Percentiles rank a stretch among this genome's conserved stretches.
phyloP scores from a whole-genome alignment of 2,888 invertebrate species.

The Clistopyga incitator region DNA sequence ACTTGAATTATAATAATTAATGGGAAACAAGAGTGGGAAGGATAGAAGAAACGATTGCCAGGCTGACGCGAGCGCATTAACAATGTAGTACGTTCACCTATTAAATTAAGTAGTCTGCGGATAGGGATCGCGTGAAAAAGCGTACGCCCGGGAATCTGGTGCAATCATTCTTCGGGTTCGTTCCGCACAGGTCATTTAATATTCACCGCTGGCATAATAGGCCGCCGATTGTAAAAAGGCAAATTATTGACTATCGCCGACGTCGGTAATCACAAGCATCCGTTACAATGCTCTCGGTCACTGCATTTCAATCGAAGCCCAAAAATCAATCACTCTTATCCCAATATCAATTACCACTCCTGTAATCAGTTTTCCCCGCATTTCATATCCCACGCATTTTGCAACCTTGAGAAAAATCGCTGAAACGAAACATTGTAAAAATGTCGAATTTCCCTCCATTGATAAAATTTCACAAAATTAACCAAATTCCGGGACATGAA shows the following conservation, averaged over 20 bases:
- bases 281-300: background rate
- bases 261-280: background rate
- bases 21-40: conserved; percentile 52
- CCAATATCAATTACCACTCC: background rate
- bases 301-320: background rate
- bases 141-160: conserved; percentile 40
- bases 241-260: conserved; percentile 3
- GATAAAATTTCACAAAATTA: too few species aligned
- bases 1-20: conserved; percentile 66
- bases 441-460: background rate
- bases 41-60: conserved; percentile 57
- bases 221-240: conserved; percentile 1
- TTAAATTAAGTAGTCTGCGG: conserved; percentile 49
- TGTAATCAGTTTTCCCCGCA: background rate
- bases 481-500: background rate
- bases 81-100: conserved; percentile 62
- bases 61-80: conserved; percentile 57
- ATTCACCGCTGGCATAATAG: conserved; percentile 31
- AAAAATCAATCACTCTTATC: background rate
- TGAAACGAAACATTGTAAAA: background rate
- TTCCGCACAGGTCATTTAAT: background rate
- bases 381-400: background rate
- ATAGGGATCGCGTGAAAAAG: conserved; percentile 43
- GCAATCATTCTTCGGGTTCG: conserved; percentile 60
- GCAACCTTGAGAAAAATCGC: background rate